A percentile compares a stretch with the other conserved stretches of the same genome.
Evolutionary conservation across 2,797 vertebrate genomes (phyloP).

Genomic region (Pagetopsis macropterus): DNA sequence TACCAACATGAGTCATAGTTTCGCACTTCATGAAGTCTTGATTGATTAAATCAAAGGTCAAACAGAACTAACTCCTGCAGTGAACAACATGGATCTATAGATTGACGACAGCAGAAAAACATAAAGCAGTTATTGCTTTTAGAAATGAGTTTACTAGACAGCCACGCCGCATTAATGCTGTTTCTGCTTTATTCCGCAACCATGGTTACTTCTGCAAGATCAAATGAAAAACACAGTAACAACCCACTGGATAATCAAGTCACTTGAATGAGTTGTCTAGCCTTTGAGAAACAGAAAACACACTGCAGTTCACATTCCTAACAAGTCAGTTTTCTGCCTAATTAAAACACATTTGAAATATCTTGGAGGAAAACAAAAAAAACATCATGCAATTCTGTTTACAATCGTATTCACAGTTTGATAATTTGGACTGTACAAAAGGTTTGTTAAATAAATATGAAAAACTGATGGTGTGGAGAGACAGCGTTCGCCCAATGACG

Average conservation of each 20-base stretch:
- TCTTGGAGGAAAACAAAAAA: slow-evolving; percentile 41
- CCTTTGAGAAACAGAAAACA: slow-evolving; percentile 51
- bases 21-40: slow-evolving; percentile 20
- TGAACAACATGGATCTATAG: slow-evolving; percentile 7
- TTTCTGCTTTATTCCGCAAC: slow-evolving; percentile 77
- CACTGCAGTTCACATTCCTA: slow-evolving; percentile 56
- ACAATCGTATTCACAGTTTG: slow-evolving; percentile 72
- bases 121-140: neutral
- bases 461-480: slow-evolving; percentile 49
- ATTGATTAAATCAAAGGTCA: slow-evolving; percentile 48
- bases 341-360: slow-evolving; percentile 56
- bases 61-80: slow-evolving; percentile 24
- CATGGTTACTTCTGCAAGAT: slow-evolving; percentile 67
- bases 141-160: slow-evolving; percentile 41
- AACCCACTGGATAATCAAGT: slow-evolving; percentile 73
- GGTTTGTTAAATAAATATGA: slow-evolving; percentile 43
- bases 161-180: slow-evolving; percentile 36
- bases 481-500: slow-evolving; percentile 36
- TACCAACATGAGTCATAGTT: slow-evolving; percentile 15
- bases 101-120: slow-evolving; percentile 13
- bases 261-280: slow-evolving; percentile 63
- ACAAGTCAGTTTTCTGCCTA: slow-evolving; percentile 48
- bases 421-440: slow-evolving; percentile 52
- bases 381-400: slow-evolving; percentile 77
- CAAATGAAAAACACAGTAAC: slow-evolving; percentile 70